Percentiles rank a stretch among this genome's conserved stretches.
Evolutionary conservation across 2,797 vertebrate genomes (phyloP).

Genomic region (Cyclura pinguis): DNA sequence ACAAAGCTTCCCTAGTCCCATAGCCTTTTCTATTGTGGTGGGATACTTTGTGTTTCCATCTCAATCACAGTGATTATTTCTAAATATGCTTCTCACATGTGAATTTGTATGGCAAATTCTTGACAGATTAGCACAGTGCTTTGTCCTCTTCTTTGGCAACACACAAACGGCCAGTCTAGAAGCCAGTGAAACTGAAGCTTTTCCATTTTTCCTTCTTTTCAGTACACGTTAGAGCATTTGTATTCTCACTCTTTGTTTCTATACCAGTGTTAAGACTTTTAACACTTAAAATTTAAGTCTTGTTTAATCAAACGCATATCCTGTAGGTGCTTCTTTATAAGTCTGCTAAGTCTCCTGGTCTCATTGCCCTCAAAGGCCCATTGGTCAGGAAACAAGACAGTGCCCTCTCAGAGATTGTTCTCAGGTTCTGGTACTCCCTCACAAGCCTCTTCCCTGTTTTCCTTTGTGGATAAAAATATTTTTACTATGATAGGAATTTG

Average conservation of each 20-base stretch:
- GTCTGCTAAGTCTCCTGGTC: no score
- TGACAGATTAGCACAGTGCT: background rate
- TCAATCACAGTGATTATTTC: background rate
- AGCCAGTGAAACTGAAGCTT: background rate
- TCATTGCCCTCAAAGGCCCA: no score
- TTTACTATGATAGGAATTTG: no score
- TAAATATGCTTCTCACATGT: background rate
- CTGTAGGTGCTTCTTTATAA: no score
- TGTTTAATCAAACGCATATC: no score
- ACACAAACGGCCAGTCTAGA: background rate
- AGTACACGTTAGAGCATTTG: background rate
- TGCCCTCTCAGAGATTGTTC: no score
- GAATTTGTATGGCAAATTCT: background rate
- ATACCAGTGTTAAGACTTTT: background rate
- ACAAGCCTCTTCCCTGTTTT: no score
- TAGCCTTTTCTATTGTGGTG: background rate
- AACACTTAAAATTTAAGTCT: background rate
- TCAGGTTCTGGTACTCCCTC: no score
- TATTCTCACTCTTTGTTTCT: background rate
- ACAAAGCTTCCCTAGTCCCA: background rate
- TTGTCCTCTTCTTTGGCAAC: background rate
- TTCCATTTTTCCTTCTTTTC: background rate
- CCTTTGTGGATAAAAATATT: no score
- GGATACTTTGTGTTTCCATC: background rate
- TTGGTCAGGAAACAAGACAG: no score